Conservation (phyloP, 92 coral and sea anemone genomes). For the Porites divaricata region DNA sequence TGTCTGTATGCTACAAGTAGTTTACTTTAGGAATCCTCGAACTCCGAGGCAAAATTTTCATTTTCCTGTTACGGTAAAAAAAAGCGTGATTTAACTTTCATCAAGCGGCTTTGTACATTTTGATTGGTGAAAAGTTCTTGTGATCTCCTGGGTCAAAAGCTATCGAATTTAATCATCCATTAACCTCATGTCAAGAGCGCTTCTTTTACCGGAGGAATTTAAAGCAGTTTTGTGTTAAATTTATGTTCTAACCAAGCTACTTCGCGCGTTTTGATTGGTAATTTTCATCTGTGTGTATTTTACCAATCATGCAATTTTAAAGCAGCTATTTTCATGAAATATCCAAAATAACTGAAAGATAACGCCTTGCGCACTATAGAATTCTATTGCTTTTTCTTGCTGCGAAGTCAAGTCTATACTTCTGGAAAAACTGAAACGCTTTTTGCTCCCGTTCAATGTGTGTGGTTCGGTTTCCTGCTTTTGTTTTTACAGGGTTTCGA, state of each 20-base stretch:
- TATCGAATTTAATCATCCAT: background rate
- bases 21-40: no score
- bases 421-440: background rate
- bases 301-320: no score
- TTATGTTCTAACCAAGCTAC: no score
- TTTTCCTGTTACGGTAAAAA: no score
- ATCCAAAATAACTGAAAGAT: no score
- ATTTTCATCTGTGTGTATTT: no score
- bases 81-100: background rate
- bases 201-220: background rate
- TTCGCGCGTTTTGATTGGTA: no score
- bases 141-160: background rate
- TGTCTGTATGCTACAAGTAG: no score
- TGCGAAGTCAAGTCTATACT: background rate
- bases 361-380: background rate
- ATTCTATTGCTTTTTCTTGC: background rate
- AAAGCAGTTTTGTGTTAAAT: no score
- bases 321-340: background rate
- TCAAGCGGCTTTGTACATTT: background rate
- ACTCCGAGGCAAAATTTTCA: no score
- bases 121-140: background rate
- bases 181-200: background rate
- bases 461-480: background rate
- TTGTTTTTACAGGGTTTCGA: slow-evolving; percentile 7
- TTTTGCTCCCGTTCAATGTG: background rate